phyloP scores from a whole-genome alignment of 2,797 vertebrate genomes.

The Sarcoramphus papa region DNA sequence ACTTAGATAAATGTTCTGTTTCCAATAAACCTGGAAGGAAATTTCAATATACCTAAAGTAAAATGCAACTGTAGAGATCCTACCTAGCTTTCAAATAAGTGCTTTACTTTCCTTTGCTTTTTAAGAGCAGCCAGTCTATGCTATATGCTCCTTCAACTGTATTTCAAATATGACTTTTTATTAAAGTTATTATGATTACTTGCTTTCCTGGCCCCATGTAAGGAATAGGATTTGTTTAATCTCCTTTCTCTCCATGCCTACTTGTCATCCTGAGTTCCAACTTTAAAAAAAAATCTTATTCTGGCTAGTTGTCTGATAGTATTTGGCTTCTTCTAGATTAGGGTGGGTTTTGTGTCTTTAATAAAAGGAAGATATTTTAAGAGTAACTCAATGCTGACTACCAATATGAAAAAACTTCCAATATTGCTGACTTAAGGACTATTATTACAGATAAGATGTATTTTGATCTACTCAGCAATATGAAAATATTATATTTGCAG shows the following conservation, averaged over 20 bases:
- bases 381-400: not conserved
- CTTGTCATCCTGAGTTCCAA: not conserved
- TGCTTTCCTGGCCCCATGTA: not conserved
- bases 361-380: not conserved
- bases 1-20: not conserved
- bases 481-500: not conserved
- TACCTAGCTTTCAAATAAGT: not conserved
- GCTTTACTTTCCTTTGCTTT: not conserved
- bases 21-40: not conserved
- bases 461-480: not conserved
- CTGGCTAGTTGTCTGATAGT: not conserved
- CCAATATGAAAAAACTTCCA: not conserved
- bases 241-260: not conserved
- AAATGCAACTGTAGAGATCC: not conserved
- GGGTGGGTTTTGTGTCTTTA: not conserved
- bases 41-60: not conserved
- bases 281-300: not conserved
- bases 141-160: not conserved
- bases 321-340: conserved; percentile 7
- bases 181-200: not conserved
- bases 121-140: not conserved
- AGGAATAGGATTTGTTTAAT: conserved; percentile 27
- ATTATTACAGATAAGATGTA: not conserved
- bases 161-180: not conserved
- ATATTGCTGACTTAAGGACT: not conserved